Base-by-base conservation (phyloP, 1,140 invertebrate species). In the Acromyrmex echinatior region DNA sequence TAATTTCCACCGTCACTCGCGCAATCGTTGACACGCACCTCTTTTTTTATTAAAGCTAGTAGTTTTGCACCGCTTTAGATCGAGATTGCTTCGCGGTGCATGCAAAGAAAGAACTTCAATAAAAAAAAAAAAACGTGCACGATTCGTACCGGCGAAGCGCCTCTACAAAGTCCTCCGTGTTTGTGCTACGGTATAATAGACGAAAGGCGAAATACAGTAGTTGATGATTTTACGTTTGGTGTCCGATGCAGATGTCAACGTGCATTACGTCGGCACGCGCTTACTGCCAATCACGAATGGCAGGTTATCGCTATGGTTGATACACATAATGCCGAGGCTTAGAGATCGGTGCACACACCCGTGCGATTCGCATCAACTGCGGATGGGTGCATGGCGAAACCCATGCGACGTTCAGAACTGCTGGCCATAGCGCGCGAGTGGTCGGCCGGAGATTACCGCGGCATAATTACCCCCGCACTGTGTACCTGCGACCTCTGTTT, bases 371-470 rank as follows among this genome's bases (percentile, higher is more conserved):
- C 84, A 89, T 88, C 87, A 92, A 91, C 88, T 85, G 93, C 90
- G 91, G 89, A 92, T 90, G 91, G 89, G 89, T 87, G 91, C 87
- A 86, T 80, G 87, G 89, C 86, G 90, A 90, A 91, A 91, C 87
- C 87, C 89, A 92, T 92, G 90, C 91, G 92, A 93, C 92, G 92
- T 92, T 92, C 91, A 91, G 92, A 86, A 92, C 88, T 90, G 86
- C 74, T 86, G 68, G 86, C 73, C 77, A 78, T 78, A 87, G 90
- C 76, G 91, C 88, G 90, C 91, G 93, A 94, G 91, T 93, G 94
- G 94, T 92, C 92, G 92, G 87, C 90, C 92, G 90, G 92, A 95
- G 94, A 94, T 95, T 95, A 94, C 93, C 90, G 92, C 86, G 89
- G 92, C 91, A 94, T 94, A 94, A 95, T 95, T 94, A 94, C 92